Evolutionary conservation across 2,888 invertebrate genomes (phyloP).

Genomic region (Brachycybe producta): DNA sequence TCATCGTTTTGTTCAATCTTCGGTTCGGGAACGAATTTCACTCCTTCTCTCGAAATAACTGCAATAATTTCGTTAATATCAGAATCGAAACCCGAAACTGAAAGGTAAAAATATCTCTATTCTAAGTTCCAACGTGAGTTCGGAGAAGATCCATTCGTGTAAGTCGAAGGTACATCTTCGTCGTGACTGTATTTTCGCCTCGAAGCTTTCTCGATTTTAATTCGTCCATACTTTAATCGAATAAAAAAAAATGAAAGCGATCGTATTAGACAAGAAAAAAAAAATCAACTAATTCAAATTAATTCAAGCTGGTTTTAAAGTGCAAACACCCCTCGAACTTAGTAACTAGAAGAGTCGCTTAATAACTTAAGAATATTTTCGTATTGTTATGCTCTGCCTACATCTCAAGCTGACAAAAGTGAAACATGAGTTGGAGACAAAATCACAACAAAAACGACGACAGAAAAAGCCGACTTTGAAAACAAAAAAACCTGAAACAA

Average conservation of each 20-base stretch:
- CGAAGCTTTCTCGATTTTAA: conserved; percentile 18
- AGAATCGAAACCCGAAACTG: not conserved
- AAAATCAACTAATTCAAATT: not conserved
- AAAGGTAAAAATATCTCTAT: not conserved
- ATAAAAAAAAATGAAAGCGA: not conserved
- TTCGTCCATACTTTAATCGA: conserved; percentile 18
- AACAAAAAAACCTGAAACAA: too few species aligned
- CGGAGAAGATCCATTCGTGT: not conserved
- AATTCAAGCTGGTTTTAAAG: not conserved
- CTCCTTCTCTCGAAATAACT: conserved; percentile 44
- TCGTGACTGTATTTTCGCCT: conserved; percentile 11
- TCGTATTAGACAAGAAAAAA: not conserved
- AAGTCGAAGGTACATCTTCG: not conserved
- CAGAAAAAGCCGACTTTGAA: too few species aligned
- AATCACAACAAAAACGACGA: too few species aligned
- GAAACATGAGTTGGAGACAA: too few species aligned
- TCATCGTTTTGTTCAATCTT: conserved; percentile 18
- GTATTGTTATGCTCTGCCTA: too few species aligned
- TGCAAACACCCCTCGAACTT: too few species aligned
- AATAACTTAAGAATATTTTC: too few species aligned
- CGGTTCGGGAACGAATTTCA: conserved; percentile 51
- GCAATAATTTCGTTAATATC: too few species aligned
- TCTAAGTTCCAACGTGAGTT: not conserved
- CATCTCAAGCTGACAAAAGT: too few species aligned
- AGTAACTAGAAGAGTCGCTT: too few species aligned